Conservation (phyloP, 1,140 invertebrate species). For the Agraylea sexmaculata region DNA sequence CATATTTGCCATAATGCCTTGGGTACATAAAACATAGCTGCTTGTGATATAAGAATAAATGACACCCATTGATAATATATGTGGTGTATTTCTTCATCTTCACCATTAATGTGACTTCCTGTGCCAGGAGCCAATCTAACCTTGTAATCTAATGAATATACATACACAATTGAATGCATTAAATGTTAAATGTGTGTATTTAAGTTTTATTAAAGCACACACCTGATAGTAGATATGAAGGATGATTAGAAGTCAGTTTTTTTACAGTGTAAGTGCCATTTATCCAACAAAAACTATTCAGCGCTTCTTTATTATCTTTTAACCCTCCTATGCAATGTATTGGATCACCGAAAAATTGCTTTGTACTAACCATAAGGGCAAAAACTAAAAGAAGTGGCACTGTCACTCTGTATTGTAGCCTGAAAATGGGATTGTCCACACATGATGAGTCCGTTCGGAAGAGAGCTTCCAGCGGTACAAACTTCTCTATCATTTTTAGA, state of each 20-base stretch:
- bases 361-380: constrained; percentile 53
- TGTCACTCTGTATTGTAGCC: constrained; percentile 55
- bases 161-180: background rate
- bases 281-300: constrained; percentile 68
- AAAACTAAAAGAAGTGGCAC: constrained; percentile 52
- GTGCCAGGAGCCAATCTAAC: constrained; percentile 22
- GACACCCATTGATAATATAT: constrained; percentile 87
- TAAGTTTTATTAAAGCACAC: background rate
- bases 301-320: constrained; percentile 39
- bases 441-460: constrained; percentile 49
- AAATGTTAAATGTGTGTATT: background rate
- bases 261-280: constrained; percentile 58
- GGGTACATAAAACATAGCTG: constrained; percentile 60
- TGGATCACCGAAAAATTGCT: constrained; percentile 60
- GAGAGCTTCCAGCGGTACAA: constrained; percentile 33
- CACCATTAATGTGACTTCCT: constrained; percentile 24
- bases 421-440: constrained; percentile 54
- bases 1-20: constrained; percentile 65
- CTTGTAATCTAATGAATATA: background rate
- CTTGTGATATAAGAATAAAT: constrained; percentile 69
- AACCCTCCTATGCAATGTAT: constrained; percentile 49
- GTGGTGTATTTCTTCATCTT: constrained; percentile 51
- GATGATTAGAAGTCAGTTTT: constrained; percentile 23
- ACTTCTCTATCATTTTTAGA: constrained; percentile 32
- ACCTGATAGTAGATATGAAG: background rate